Conservation (phyloP, 1,140 invertebrate species). For the Drosophila ambigua region DNA sequence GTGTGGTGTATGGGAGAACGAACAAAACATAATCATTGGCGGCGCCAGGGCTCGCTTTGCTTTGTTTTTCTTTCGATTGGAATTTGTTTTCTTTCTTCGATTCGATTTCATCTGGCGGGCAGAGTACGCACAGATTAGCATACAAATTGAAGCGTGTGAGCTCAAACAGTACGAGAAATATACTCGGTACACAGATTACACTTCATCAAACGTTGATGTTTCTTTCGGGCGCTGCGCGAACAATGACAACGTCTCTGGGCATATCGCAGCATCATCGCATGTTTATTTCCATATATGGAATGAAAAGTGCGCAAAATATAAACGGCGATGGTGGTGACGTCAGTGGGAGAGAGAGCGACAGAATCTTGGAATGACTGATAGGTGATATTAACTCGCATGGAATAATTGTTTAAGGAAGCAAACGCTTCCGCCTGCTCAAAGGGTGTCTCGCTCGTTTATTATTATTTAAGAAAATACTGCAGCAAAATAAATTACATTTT, state of each 20-base stretch:
- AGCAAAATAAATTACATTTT: slow-evolving; percentile 43
- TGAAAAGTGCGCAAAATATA: slow-evolving; percentile 12
- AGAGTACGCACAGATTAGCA: slow-evolving; percentile 33
- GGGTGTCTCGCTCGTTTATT: slow-evolving; percentile 29
- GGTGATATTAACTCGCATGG: slow-evolving; percentile 24
- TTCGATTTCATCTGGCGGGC: neutral
- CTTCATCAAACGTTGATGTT: neutral
- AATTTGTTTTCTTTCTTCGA: slow-evolving; percentile 30
- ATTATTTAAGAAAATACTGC: slow-evolving; percentile 7
- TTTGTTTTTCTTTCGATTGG: neutral
- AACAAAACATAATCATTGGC: slow-evolving; percentile 32
- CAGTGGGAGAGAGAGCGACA: neutral
- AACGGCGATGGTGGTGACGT: too few relatives aligned
- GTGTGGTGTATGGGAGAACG: neutral
- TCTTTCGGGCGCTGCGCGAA: neutral
- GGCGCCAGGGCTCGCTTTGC: slow-evolving; percentile 31
- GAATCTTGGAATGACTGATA: slow-evolving; percentile 38
- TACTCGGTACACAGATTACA: neutral
- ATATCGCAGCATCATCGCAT: neutral
- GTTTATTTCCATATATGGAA: slow-evolving; percentile 7
- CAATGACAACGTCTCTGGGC: neutral
- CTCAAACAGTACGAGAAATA: slow-evolving; percentile 3
- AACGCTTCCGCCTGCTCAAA: slow-evolving; percentile 23
- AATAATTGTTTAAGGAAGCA: slow-evolving; percentile 47
- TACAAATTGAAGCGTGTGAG: slow-evolving; percentile 43